Evolutionary conservation across 2,888 invertebrate genomes (phyloP).

Genomic region (Sycophila texana): DNA sequence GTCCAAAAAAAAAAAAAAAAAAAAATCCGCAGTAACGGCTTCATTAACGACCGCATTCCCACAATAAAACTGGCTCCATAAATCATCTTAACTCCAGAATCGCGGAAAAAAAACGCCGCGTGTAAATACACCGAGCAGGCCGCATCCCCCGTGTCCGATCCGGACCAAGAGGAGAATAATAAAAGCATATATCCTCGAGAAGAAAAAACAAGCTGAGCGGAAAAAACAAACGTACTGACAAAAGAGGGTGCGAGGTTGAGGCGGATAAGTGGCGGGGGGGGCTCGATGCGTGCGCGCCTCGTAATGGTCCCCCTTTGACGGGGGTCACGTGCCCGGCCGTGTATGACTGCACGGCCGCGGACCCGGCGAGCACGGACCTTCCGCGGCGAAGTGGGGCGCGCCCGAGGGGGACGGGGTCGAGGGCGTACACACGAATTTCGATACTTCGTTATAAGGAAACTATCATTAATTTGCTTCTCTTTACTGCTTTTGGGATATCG

Average conservation of each 20-base stretch:
- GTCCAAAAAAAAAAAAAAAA: background rate
- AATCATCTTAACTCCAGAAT: slow-evolving; percentile 37
- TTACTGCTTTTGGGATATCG: background rate
- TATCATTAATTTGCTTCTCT: background rate
- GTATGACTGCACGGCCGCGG: too few relatives aligned
- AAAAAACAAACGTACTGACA: slow-evolving; percentile 6
- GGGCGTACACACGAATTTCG: slow-evolving; percentile 10
- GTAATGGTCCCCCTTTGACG: slow-evolving; percentile 43
- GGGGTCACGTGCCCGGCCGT: slow-evolving; percentile 35
- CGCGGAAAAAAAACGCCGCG: slow-evolving; percentile 3
- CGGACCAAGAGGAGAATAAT: too few relatives aligned
- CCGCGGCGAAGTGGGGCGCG: background rate
- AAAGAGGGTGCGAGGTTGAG: slow-evolving; percentile 29
- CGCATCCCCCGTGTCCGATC: background rate
- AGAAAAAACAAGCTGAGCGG: slow-evolving; percentile 15
- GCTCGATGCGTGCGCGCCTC: background rate
- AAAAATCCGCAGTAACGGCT: slow-evolving; percentile 1
- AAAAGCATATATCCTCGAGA: background rate
- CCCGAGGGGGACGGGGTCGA: background rate
- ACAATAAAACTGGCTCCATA: slow-evolving; percentile 47
- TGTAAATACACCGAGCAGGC: slow-evolving; percentile 18
- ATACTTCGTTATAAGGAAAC: slow-evolving; percentile 31
- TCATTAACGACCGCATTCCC: slow-evolving; percentile 36
- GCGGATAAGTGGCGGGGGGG: slow-evolving; percentile 40
- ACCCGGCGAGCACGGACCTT: background rate